Evolutionary conservation across 2,797 vertebrate species (phyloP).

Genomic region (Macropodus opercularis): DNA sequence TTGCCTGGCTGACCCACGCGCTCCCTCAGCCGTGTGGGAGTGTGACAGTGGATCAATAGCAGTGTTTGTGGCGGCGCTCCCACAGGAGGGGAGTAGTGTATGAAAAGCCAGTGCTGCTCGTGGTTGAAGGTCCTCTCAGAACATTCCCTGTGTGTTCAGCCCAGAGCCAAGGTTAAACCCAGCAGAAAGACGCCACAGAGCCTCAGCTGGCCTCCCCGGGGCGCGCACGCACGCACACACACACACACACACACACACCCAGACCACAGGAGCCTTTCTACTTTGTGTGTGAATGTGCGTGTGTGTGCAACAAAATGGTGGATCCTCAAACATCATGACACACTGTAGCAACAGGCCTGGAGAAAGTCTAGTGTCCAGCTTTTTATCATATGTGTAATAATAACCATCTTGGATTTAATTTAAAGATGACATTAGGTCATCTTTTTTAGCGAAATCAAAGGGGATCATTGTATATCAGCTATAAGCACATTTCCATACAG

Average conservation of each 20-base stretch:
- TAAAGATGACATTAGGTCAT: neutral
- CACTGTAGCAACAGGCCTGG: slow-evolving; percentile 7
- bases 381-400: slow-evolving; percentile 10
- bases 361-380: slow-evolving; percentile 3
- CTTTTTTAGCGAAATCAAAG: slow-evolving; percentile 14
- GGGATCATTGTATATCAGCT: slow-evolving; percentile 14
- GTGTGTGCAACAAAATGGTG: slow-evolving; percentile 35
- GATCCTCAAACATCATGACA: slow-evolving; percentile 21
- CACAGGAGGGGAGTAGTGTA: slow-evolving; percentile 68
- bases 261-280: slow-evolving; percentile 62
- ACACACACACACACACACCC: slow-evolving; percentile 55
- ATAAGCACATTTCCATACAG: slow-evolving; percentile 23
- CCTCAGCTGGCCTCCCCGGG: slow-evolving; percentile 70
- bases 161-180: slow-evolving; percentile 80
- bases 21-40: too few species aligned
- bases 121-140: slow-evolving; percentile 76
- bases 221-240: slow-evolving; percentile 59
- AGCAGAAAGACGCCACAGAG: slow-evolving; percentile 76
- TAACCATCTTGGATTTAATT: slow-evolving; percentile 34
- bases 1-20: slow-evolving; percentile 39
- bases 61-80: slow-evolving; percentile 77
- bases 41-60: slow-evolving; percentile 82
- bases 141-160: slow-evolving; percentile 76
- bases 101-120: slow-evolving; percentile 74
- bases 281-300: slow-evolving; percentile 33